Evolutionary conservation across 2,888 invertebrate genomes (phyloP).

Genomic region (Molanna angustata): DNA sequence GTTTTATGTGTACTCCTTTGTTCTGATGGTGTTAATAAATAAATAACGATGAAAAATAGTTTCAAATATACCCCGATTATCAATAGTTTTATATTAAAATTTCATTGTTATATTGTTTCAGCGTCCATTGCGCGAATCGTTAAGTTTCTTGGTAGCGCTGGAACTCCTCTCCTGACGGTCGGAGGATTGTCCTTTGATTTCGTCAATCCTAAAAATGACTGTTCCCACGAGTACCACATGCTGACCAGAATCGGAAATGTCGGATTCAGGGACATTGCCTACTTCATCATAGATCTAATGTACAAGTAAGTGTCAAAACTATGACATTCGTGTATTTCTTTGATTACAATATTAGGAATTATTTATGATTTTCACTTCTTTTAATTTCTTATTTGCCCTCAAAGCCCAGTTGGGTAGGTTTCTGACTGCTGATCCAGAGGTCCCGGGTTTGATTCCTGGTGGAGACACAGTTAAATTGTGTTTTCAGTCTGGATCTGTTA

Average conservation of each 20-base stretch:
- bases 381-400: no score
- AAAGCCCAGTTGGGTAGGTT: not conserved
- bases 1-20: no score
- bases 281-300: conserved; percentile 68
- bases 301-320: conserved; percentile 62
- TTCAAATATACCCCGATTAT: no score
- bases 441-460: not conserved
- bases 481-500: no score
- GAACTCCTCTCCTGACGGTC: conserved; percentile 74
- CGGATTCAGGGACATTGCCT: conserved; percentile 69
- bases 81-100: not conserved
- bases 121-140: conserved; percentile 78
- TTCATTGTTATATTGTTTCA: conserved; percentile 44
- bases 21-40: no score
- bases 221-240: conserved; percentile 76
- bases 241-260: conserved; percentile 70
- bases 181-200: conserved; percentile 82
- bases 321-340: no score
- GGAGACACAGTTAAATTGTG: not conserved
- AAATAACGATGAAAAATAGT: no score
- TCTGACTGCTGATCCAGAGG: not conserved
- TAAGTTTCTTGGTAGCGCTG: conserved; percentile 71
- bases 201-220: conserved; percentile 64
- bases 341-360: no score
- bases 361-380: no score